Evolutionary conservation across 2,113 vertebrate genomes (phyloP).

Genomic region (Hippoglossus stenolepis): DNA sequence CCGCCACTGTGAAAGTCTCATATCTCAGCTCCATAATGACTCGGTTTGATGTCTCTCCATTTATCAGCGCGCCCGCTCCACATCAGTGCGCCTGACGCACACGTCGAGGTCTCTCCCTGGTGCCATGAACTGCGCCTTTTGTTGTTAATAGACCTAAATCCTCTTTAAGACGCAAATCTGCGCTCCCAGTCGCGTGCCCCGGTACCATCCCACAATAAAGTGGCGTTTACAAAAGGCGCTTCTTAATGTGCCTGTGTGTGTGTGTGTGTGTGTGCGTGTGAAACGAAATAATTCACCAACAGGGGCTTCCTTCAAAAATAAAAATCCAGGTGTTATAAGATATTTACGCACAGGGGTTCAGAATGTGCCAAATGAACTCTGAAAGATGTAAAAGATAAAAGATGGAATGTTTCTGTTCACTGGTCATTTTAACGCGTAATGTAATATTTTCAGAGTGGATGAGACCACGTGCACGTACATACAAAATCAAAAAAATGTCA

Average conservation of each 20-base stretch:
- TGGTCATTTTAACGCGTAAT: neutral
- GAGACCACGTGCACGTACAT: neutral
- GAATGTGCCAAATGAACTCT: neutral
- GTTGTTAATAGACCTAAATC: conserved; percentile 79
- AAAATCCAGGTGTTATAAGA: conserved; percentile 5
- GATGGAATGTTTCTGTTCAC: conserved; percentile 1
- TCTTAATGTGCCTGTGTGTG: neutral
- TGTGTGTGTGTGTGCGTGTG: neutral
- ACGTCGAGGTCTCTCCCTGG: conserved; percentile 58
- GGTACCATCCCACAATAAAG: conserved; percentile 47
- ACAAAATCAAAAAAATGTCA: neutral
- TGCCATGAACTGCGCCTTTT: conserved; percentile 73
- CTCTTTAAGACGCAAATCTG: conserved; percentile 74
- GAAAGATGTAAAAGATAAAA: too few relatives aligned
- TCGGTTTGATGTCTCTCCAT: conserved; percentile 79
- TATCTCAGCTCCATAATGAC: conserved; percentile 79
- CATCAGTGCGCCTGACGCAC: conserved; percentile 61
- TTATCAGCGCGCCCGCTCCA: conserved; percentile 70
- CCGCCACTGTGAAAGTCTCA: conserved; percentile 71
- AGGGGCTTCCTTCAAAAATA: conserved; percentile 1
- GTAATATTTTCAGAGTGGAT: neutral
- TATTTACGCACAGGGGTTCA: conserved; percentile 22
- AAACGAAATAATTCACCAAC: conserved; percentile 48
- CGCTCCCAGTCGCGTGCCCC: conserved; percentile 63
- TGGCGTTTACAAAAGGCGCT: conserved; percentile 37